These are phyloP conservation scores for Timema podura DNA, from an alignment of 2,888 invertebrate species.

Conservation along the genomic window DNA sequence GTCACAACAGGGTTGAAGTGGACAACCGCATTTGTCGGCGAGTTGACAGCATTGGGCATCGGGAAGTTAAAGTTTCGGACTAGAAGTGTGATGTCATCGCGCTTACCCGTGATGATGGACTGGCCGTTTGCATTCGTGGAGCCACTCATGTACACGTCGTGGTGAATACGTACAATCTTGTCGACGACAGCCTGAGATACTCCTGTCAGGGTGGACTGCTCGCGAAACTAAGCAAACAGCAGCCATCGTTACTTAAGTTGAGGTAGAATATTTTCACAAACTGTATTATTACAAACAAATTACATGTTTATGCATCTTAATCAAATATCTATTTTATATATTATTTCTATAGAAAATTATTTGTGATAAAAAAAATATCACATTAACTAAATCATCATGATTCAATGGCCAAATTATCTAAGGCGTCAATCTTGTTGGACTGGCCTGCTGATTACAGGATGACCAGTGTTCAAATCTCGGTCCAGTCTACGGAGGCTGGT, in stretches of 20 bases:
- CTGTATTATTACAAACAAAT: background rate
- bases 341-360: too few species aligned
- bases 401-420: too few species aligned
- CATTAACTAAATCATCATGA: too few species aligned
- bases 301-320: background rate
- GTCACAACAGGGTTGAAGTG: conserved; percentile 61
- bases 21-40: conserved; percentile 52
- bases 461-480: too few species aligned
- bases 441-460: too few species aligned
- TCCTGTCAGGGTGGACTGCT: conserved; percentile 71
- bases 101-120: conserved; percentile 46
- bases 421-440: too few species aligned
- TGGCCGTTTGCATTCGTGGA: conserved; percentile 35
- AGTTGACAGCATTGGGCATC: conserved; percentile 55
- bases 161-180: conserved; percentile 77
- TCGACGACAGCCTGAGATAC: conserved; percentile 85
- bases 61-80: conserved; percentile 83
- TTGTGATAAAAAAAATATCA: too few species aligned
- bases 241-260: too few species aligned
- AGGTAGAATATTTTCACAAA: background rate
- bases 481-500: too few species aligned
- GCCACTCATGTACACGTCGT: conserved; percentile 65
- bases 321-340: background rate
- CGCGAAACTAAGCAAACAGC: conserved; percentile 56
- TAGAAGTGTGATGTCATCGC: conserved; percentile 80